Conservation (phyloP, 2,888 invertebrate species). For the Himalopsyche anomala region DNA sequence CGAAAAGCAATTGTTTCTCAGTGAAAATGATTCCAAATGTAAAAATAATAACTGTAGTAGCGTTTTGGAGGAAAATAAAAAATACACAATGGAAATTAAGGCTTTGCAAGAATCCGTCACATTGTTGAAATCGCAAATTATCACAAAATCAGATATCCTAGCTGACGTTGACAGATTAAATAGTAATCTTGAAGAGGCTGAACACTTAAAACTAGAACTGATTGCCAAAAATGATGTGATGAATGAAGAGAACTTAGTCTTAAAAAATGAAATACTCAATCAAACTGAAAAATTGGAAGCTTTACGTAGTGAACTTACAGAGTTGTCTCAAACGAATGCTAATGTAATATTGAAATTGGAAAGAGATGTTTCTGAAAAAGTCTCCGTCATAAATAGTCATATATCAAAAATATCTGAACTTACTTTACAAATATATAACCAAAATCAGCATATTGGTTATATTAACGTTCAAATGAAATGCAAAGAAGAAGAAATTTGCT, state of each 20-base stretch:
- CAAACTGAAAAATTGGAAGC: neutral
- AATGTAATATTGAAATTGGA: conserved; percentile 65
- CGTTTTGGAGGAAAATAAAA: neutral
- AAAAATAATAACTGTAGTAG: neutral
- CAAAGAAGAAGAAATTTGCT: conserved; percentile 68
- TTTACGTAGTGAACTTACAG: neutral
- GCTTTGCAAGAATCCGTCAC: neutral
- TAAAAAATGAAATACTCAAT: conserved; percentile 12
- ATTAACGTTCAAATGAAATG: conserved; percentile 67
- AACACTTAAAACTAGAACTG: neutral
- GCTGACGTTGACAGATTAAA: neutral
- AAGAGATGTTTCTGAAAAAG: conserved; percentile 65
- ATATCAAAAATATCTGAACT: conserved; percentile 66
- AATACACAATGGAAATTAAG: neutral
- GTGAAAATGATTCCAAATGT: conserved; percentile 70
- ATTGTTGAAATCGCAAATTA: neutral
- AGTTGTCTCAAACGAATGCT: neutral
- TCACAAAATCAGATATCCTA: neutral
- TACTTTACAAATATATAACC: conserved; percentile 64
- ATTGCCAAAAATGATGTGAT: neutral
- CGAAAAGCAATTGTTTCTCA: conserved; percentile 69
- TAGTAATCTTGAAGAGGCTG: neutral
- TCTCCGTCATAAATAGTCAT: neutral
- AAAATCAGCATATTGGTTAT: conserved; percentile 67
- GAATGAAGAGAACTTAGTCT: neutral